Evolutionary conservation across 1,140 invertebrate genomes (phyloP).

Genomic region (Drosophila asahinai): DNA sequence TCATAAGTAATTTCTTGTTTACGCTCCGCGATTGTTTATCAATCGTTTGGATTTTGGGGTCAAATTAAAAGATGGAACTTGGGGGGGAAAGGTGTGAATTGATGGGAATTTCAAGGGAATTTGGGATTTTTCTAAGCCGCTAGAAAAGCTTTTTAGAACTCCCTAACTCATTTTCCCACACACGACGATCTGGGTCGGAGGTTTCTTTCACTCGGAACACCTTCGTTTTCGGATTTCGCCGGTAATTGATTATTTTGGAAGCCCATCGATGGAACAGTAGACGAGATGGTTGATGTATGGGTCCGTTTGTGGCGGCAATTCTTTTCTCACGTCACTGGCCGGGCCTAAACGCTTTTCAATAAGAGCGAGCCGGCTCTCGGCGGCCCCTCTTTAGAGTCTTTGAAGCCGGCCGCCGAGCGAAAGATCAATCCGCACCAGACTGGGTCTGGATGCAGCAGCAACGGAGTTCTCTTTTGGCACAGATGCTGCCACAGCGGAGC

Average conservation of each 20-base stretch:
- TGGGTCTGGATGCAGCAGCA: conserved; percentile 11
- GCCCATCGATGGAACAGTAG: conserved; percentile 29
- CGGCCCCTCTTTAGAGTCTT: conserved; percentile 22
- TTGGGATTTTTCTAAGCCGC: conserved; percentile 10
- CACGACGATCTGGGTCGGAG: conserved; percentile 39
- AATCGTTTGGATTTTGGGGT: conserved; percentile 20
- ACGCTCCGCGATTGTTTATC: conserved; percentile 42
- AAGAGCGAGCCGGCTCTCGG: conserved; percentile 15
- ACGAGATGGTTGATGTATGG: conserved; percentile 2
- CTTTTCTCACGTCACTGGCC: conserved; percentile 57
- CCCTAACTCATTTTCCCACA: conserved; percentile 43
- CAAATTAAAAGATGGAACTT: conserved; percentile 22
- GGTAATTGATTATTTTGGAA: conserved; percentile 59
- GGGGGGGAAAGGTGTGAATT: conserved; percentile 22
- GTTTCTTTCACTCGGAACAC: conserved; percentile 39
- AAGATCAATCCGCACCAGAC: conserved; percentile 49
- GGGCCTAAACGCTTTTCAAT: conserved; percentile 52
- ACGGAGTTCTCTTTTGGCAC: conserved; percentile 49
- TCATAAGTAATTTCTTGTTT: conserved; percentile 41
- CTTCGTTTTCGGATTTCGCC: conserved; percentile 35
- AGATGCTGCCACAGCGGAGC: conserved; percentile 38
- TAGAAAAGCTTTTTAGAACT: conserved; percentile 47
- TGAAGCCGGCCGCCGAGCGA: conserved; percentile 43
- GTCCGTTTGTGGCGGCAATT: conserved; percentile 31
- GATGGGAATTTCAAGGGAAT: conserved; percentile 4